Percentiles rank a stretch among this genome's conserved stretches.
Conservation (phyloP, 2,113 vertebrate genomes). For the Channa maculata region DNA sequence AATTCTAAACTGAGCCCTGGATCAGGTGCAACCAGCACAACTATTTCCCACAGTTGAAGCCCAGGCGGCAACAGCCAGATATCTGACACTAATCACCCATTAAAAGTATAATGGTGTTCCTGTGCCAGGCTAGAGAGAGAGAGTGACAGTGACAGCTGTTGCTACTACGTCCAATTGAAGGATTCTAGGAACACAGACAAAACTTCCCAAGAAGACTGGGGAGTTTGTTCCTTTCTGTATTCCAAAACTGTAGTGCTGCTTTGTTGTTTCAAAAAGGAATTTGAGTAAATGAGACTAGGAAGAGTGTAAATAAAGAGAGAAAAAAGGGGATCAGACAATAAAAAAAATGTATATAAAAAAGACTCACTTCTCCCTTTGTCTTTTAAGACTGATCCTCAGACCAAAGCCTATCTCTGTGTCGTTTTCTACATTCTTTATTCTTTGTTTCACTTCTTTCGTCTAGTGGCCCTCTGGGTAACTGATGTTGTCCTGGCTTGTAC, state of each 20-base stretch:
- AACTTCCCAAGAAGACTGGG: conserved; percentile 41
- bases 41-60: conserved; percentile 82
- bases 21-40: conserved; percentile 78
- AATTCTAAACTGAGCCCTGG: conserved; percentile 79
- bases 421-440: background rate
- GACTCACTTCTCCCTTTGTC: too few species aligned
- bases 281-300: conserved; percentile 13
- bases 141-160: conserved; percentile 80
- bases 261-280: conserved; percentile 13
- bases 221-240: conserved; percentile 32
- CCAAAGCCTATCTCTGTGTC: conserved; percentile 8
- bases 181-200: conserved; percentile 69
- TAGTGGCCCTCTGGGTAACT: conserved; percentile 14
- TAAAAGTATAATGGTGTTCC: conserved; percentile 77
- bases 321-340: background rate
- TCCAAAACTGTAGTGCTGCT: conserved; percentile 14
- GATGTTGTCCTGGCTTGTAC: conserved; percentile 33
- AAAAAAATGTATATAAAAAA: too few species aligned
- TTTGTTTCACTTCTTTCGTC: conserved; percentile 1
- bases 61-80: conserved; percentile 75
- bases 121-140: conserved; percentile 53
- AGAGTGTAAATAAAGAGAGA: background rate
- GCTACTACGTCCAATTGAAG: conserved; percentile 63
- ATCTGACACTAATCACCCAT: conserved; percentile 87
- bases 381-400: conserved; percentile 6